Evolutionary conservation across 2,113 vertebrate species (phyloP).

Genomic region (Halcyon malimbica): DNA sequence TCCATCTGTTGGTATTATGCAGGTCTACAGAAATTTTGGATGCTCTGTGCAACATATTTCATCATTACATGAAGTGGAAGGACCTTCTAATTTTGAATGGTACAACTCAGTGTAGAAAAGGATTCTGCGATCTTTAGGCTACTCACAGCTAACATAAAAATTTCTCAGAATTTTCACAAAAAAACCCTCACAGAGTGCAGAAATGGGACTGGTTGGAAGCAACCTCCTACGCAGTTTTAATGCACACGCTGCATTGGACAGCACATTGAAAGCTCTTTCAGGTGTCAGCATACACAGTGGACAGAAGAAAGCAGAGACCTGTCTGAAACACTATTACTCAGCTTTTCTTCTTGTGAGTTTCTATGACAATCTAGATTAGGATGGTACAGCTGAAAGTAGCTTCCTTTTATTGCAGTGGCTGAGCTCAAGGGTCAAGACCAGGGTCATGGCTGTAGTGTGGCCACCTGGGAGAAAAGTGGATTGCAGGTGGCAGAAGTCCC

Average conservation of each 20-base stretch:
- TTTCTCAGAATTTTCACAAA: neutral
- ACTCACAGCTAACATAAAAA: neutral
- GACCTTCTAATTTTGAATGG: neutral
- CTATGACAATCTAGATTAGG: neutral
- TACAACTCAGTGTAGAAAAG: neutral
- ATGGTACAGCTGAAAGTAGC: neutral
- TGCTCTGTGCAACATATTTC: neutral
- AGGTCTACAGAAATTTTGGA: neutral
- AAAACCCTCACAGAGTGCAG: neutral
- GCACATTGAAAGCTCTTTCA: neutral
- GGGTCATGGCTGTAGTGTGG: neutral
- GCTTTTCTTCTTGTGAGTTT: neutral
- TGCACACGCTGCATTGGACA: neutral
- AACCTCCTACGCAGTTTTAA: neutral
- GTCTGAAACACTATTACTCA: neutral
- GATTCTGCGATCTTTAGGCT: neutral
- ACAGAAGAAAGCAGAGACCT: neutral
- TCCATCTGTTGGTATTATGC: neutral
- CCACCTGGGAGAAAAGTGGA: neutral
- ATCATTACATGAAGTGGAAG: neutral
- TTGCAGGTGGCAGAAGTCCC: neutral
- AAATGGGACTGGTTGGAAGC: neutral
- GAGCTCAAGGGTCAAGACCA: neutral
- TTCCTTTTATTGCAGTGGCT: neutral
- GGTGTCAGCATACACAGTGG: neutral